phyloP scores from a whole-genome alignment of 2,797 vertebrate genomes.

The Sphenodon punctatus region DNA sequence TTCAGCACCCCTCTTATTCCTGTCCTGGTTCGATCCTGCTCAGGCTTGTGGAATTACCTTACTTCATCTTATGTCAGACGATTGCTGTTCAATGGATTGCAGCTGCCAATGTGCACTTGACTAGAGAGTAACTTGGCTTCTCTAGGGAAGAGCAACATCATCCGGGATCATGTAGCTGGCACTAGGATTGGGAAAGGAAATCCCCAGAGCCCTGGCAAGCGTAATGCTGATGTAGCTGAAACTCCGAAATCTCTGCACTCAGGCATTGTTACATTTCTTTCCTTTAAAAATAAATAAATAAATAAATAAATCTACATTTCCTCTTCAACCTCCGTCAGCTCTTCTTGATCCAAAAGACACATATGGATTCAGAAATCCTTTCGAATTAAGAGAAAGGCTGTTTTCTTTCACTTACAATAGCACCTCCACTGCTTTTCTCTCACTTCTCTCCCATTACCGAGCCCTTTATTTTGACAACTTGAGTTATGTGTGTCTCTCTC shows the following conservation, averaged over 20 bases:
- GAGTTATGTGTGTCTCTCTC: neutral
- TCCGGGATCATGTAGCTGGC: conserved; percentile 13
- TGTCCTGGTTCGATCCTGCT: too few relatives aligned
- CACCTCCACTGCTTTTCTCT: neutral
- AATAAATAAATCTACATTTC: neutral
- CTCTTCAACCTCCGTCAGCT: neutral
- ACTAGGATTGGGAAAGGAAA: neutral
- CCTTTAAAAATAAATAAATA: neutral
- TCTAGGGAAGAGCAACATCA: neutral
- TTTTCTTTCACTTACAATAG: neutral
- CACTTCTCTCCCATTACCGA: rapidly evolving
- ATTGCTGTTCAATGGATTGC: neutral
- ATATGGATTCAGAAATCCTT: neutral
- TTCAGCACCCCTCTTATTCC: rapidly evolving
- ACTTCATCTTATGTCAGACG: rapidly evolving
- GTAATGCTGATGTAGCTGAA: neutral
- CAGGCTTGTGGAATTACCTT: too few relatives aligned
- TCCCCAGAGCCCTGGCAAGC: conserved; percentile 13
- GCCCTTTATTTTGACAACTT: neutral
- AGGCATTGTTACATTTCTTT: neutral
- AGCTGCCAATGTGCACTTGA: neutral
- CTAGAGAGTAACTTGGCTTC: conserved; percentile 8
- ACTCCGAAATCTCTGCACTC: neutral
- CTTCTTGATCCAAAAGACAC: neutral
- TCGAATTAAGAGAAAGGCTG: rapidly evolving